Conservation (phyloP, 2,113 vertebrate species). For the Grantiella picta region DNA sequence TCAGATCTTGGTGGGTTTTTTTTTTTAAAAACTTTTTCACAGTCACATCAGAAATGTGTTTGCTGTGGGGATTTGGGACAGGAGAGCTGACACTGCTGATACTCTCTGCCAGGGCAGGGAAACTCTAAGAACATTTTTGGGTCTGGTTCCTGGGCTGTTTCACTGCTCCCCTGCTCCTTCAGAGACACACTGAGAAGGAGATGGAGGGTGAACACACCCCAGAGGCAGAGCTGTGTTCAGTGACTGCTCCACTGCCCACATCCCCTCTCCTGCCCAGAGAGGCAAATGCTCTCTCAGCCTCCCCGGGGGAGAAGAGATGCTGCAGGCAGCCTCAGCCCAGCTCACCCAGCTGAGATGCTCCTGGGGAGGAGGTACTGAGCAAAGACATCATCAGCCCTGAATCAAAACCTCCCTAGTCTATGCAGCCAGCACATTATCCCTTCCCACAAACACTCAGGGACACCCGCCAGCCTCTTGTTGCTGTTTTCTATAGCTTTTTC, state of each 20-base stretch:
- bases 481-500: not conserved
- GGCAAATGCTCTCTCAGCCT: not conserved
- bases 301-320: not conserved
- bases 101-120: fast-evolving
- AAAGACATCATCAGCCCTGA: not conserved
- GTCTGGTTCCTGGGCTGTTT: not conserved
- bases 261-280: not conserved
- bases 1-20: not conserved
- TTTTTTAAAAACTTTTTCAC: not conserved
- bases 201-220: not conserved
- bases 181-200: not conserved
- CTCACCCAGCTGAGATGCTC: not conserved
- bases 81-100: not conserved
- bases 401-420: not conserved
- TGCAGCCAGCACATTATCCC: not conserved
- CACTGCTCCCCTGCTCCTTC: not conserved
- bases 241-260: not conserved
- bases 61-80: not conserved
- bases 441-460: not conserved
- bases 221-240: not conserved
- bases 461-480: not conserved
- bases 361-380: not conserved
- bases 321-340: not conserved
- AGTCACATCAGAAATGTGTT: not conserved
- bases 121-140: not conserved